Conservation (phyloP, 2,888 invertebrate species). For the Argyresthia goedartella region DNA sequence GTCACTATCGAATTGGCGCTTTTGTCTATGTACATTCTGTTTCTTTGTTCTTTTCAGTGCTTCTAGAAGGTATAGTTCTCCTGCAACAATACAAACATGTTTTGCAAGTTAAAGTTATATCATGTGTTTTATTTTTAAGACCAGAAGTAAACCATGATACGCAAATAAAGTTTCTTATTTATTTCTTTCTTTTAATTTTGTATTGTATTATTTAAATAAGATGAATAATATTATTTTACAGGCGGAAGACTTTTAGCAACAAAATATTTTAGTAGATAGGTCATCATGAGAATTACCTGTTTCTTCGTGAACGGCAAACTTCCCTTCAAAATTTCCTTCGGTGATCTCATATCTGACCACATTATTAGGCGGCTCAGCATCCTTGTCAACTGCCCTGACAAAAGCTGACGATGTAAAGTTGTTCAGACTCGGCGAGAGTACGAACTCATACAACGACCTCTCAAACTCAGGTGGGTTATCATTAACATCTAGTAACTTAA, state of each 20-base stretch:
- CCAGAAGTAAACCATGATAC: too few species aligned
- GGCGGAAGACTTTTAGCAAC: too few species aligned
- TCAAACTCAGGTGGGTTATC: slow-evolving; percentile 91
- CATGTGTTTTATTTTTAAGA: too few species aligned
- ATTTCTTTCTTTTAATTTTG: too few species aligned
- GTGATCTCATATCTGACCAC: slow-evolving; percentile 86
- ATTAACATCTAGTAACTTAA: slow-evolving; percentile 84
- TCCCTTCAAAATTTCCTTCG: slow-evolving; percentile 80
- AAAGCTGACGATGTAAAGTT: slow-evolving; percentile 84
- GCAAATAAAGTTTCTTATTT: too few species aligned
- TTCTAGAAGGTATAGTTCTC: slow-evolving; percentile 76
- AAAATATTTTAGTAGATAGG: neutral
- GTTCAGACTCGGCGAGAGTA: slow-evolving; percentile 78
- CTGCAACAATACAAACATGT: slow-evolving; percentile 27
- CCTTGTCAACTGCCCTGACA: slow-evolving; percentile 86
- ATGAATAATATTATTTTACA: neutral
- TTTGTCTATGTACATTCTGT: slow-evolving; percentile 51
- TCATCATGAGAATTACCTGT: slow-evolving; percentile 64
- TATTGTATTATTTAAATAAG: neutral
- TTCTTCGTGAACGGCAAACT: slow-evolving; percentile 80
- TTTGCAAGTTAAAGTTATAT: neutral
- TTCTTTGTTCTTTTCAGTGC: slow-evolving; percentile 52
- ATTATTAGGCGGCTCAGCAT: slow-evolving; percentile 88
- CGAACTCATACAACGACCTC: slow-evolving; percentile 83
- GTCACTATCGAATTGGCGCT: slow-evolving; percentile 54